Evolutionary conservation across 2,113 vertebrate genomes (phyloP).

Genomic region (Ictalurus furcatus): DNA sequence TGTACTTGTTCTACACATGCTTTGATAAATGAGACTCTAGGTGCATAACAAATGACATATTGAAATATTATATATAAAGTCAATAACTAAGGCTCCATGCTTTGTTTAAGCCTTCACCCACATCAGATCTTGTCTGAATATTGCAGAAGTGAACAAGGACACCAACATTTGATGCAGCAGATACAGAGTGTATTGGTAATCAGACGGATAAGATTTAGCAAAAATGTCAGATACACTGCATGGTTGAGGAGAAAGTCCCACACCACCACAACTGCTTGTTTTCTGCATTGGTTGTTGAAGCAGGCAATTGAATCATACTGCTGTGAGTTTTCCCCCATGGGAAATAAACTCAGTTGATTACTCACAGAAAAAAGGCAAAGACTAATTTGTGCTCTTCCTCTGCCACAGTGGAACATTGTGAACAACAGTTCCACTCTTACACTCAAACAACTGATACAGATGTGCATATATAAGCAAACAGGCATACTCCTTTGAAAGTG

Average conservation of each 20-base stretch:
- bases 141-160: neutral
- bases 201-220: neutral
- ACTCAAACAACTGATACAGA: neutral
- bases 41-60: neutral
- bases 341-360: constrained; percentile 44
- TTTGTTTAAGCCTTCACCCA: neutral
- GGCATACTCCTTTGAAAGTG: neutral
- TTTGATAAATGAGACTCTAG: neutral
- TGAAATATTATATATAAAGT: neutral
- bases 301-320: neutral
- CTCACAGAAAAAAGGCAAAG: constrained; percentile 26
- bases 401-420: neutral
- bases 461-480: neutral
- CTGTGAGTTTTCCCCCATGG: constrained; percentile 17
- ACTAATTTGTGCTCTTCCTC: constrained; percentile 16
- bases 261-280: neutral
- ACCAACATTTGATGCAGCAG: neutral
- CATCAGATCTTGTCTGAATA: neutral
- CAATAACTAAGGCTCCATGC: neutral
- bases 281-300: neutral
- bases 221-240: neutral
- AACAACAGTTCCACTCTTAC: neutral
- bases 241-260: neutral
- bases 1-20: neutral
- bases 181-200: neutral